Percentiles rank a stretch among this genome's conserved stretches.
Conservation (phyloP, 2,797 vertebrate genomes). For the Austrolebias charrua region DNA sequence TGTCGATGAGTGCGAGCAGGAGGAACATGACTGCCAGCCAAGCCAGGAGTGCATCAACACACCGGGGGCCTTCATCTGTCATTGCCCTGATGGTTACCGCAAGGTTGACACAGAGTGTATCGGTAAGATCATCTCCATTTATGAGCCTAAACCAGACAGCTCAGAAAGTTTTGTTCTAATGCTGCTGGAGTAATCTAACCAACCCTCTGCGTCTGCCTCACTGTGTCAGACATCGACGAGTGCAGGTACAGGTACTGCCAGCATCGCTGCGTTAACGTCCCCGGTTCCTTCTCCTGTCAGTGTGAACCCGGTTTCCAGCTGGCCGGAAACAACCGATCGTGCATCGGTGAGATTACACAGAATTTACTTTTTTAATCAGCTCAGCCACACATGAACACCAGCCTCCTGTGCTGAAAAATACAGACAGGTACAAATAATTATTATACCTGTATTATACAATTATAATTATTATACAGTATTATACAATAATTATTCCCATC, state of each 20-base stretch:
- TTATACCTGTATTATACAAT: no score
- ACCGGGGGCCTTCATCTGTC: conserved; percentile 85
- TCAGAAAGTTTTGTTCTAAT: neutral
- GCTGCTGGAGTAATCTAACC: neutral
- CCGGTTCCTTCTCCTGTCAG: conserved; percentile 91
- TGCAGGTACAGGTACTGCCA: conserved; percentile 92
- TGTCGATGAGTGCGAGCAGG: conserved; percentile 86
- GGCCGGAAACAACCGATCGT: conserved; percentile 91
- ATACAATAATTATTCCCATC: no score
- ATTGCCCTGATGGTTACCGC: conserved; percentile 89
- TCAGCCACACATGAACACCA: neutral
- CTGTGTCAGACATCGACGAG: conserved; percentile 85
- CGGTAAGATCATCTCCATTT: conserved; percentile 76
- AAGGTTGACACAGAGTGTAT: conserved; percentile 89
- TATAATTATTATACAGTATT: no score
- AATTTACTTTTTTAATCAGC: neutral
- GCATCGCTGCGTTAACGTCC: conserved; percentile 91
- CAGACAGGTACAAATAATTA: neutral
- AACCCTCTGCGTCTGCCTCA: conserved; percentile 9
- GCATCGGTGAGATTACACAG: conserved; percentile 82
- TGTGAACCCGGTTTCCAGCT: conserved; percentile 92
- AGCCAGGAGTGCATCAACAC: conserved; percentile 90
- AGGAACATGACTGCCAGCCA: conserved; percentile 87
- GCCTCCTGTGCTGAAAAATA: neutral
- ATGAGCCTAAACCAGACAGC: neutral